Percentiles rank a stretch among this genome's conserved stretches.
phyloP scores from a whole-genome alignment of 2,113 vertebrate species.

The human (Homo sapiens) region GRCh38 chr2:37813501-37814000 shows the following conservation, averaged over 20 bases:
- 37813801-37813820: constrained; percentile 8
- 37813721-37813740: background rate
- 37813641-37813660: background rate
- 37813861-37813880: background rate
- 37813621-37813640: background rate
- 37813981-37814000: background rate
- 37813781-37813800: background rate
- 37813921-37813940: background rate
- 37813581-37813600: background rate
- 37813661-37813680: no score
- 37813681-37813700: background rate
- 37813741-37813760: background rate
- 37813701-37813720: background rate
- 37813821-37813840: background rate
- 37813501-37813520: background rate
- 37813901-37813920: background rate
- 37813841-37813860: background rate
- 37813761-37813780: background rate
- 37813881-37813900: background rate
- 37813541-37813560: background rate
- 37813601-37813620: background rate
- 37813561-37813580: background rate
- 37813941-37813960: background rate
- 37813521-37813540: background rate
- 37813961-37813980: background rate